These are phyloP conservation scores for Heliothis peltigera DNA, from an alignment of 2,888 invertebrate species.

Conservation along the genomic window DNA sequence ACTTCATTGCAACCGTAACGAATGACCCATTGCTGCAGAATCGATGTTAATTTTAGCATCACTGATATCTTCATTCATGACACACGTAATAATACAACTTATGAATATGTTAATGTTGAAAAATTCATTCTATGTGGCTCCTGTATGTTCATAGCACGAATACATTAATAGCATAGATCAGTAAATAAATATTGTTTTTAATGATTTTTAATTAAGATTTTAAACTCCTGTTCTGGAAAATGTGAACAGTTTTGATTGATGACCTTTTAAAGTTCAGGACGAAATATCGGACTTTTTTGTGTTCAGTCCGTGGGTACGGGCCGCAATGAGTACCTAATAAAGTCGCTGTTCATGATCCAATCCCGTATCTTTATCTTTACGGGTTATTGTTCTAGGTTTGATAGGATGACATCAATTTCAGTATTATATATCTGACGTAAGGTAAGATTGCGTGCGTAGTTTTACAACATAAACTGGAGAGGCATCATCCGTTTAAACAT, in stretches of 20 bases:
- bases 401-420: conserved; percentile 64
- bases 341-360: conserved; percentile 21
- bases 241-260: neutral
- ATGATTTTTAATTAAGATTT: conserved; percentile 32
- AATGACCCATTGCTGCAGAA: conserved; percentile 56
- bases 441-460: conserved; percentile 69
- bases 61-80: conserved; percentile 41
- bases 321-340: neutral
- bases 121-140: conserved; percentile 12
- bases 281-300: neutral
- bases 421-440: conserved; percentile 51
- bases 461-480: conserved; percentile 69
- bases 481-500: conserved; percentile 72
- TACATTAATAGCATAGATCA: too few species aligned
- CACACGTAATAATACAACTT: conserved; percentile 29
- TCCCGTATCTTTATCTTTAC: conserved; percentile 18
- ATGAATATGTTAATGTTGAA: conserved; percentile 37
- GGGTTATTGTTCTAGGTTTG: conserved; percentile 54
- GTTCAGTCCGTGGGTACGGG: neutral
- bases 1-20: conserved; percentile 61
- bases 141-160: conserved; percentile 3
- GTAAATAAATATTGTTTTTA: conserved; percentile 21
- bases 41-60: conserved; percentile 46
- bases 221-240: conserved; percentile 3
- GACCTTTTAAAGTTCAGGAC: neutral